Conservation (phyloP, 2,797 vertebrate species). For the Falco cherrug region DNA sequence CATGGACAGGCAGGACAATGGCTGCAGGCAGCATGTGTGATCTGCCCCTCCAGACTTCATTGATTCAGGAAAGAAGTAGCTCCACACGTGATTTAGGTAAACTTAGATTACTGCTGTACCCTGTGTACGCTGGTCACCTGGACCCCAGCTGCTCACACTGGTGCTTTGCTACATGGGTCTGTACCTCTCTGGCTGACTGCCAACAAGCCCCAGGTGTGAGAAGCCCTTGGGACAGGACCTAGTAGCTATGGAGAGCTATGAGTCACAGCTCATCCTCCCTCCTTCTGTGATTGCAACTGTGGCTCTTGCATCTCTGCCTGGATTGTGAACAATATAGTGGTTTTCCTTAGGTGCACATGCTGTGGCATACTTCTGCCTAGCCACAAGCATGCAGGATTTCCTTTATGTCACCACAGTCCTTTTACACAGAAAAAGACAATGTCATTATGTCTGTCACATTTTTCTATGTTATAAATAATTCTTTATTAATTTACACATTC, state of each 20-base stretch:
- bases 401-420: not conserved
- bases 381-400: not conserved
- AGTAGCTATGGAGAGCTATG: not conserved
- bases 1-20: rapidly evolving
- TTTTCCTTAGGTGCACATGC: not conserved
- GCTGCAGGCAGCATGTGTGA: not conserved
- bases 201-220: not conserved
- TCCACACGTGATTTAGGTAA: not conserved
- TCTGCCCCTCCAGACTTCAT: not conserved
- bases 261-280: not conserved
- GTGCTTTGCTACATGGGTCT: not conserved
- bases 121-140: not conserved
- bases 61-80: not conserved
- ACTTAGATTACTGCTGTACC: not conserved
- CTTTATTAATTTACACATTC: not conserved
- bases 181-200: not conserved
- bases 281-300: not conserved
- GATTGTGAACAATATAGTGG: not conserved
- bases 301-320: not conserved
- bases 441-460: not conserved
- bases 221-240: not conserved
- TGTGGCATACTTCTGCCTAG: not conserved
- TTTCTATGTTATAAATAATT: not conserved
- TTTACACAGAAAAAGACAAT: not conserved
- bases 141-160: not conserved